A percentile compares a stretch with the other conserved stretches of the same genome.
phyloP scores from a whole-genome alignment of 2,888 invertebrate species.

The Tryphoninae sp. region DNA sequence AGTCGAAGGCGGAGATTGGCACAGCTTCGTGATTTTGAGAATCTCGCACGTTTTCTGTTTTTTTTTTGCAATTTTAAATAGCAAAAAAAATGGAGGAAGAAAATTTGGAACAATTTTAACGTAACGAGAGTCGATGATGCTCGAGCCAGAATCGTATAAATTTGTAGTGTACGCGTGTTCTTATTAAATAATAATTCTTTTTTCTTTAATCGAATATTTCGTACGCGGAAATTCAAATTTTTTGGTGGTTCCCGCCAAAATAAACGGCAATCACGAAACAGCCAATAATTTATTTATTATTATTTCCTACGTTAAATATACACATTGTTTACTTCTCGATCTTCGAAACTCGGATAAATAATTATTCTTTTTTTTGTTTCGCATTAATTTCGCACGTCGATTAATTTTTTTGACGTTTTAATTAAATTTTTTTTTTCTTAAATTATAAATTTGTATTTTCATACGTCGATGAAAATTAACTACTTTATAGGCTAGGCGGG shows the following conservation, averaged over 20 bases:
- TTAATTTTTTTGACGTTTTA: too few relatives aligned
- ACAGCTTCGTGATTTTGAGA: neutral
- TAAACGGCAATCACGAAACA: neutral
- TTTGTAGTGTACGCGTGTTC: too few relatives aligned
- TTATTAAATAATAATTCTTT: too few relatives aligned
- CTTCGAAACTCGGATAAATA: slow-evolving; percentile 8
- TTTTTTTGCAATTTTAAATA: too few relatives aligned
- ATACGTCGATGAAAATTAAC: neutral
- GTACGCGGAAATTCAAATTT: slow-evolving; percentile 23
- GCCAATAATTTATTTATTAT: slow-evolving; percentile 48
- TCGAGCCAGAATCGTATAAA: too few relatives aligned
- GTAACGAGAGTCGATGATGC: too few relatives aligned
- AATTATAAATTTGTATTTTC: neutral
- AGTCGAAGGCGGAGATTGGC: neutral
- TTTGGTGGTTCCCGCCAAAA: slow-evolving; percentile 1
- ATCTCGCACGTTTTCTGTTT: too few relatives aligned
- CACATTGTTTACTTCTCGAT: neutral
- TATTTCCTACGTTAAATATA: slow-evolving; percentile 23
- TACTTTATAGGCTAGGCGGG: neutral
- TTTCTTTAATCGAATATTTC: neutral
- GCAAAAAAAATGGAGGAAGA: too few relatives aligned
- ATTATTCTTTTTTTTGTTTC: neutral
- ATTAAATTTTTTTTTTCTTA: too few relatives aligned
- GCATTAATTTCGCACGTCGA: too few relatives aligned
- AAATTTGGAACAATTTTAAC: too few relatives aligned